Evolutionary conservation across 2,113 vertebrate species (phyloP), one percentile per base, ranked within the genome.

Genomic region (Turnix velox): DNA sequence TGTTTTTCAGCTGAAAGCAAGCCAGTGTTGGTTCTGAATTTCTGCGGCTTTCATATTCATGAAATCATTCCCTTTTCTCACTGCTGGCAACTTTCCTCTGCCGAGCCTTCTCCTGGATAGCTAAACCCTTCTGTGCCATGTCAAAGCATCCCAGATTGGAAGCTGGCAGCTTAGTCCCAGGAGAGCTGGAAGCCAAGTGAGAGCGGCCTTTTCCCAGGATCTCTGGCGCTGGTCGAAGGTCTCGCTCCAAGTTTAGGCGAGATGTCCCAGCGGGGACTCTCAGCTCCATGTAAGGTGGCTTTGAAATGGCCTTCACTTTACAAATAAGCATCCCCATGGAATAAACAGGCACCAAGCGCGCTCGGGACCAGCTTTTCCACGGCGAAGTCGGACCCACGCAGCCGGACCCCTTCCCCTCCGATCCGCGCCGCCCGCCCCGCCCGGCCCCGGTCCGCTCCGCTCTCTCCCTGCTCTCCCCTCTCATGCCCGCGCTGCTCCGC

Each of bases 361-460:
- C n/a, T 45, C 1, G 48, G 19, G 48, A 24, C 6, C 62, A 1
- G 48, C 27, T 31, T 18, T 51, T 6, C 2, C 55, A 9, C 35
- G 9, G 28, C 0, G 9, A 4, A 10, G 40, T 5, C 66, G 1
- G 24, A 7, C 37, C 37, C 1, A 78, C 88, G 2, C 42, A 11
- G 42, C 30, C 37, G 24, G 9, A 7, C 59, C 2, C 2, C 9
- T 5, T 2, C 27, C 24, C 31, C 4, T 35, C 59, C 18, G 37
- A 4, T 10, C 4, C 14, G 49, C 19, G 33, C 24, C 14, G 12
- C 31, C 45, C 23, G 18, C 25, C 17, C 27, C 16, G 16, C 10
- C 20, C 48, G n/a, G 58, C 33, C 18, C 54, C 67, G n/a, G n/a
- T n/a, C n/a, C 74, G 17, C 30, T 24, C 66, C 39, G 52, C 48